Conservation (phyloP, 2,113 vertebrate genomes). For the Corythornis madagascariensis region DNA sequence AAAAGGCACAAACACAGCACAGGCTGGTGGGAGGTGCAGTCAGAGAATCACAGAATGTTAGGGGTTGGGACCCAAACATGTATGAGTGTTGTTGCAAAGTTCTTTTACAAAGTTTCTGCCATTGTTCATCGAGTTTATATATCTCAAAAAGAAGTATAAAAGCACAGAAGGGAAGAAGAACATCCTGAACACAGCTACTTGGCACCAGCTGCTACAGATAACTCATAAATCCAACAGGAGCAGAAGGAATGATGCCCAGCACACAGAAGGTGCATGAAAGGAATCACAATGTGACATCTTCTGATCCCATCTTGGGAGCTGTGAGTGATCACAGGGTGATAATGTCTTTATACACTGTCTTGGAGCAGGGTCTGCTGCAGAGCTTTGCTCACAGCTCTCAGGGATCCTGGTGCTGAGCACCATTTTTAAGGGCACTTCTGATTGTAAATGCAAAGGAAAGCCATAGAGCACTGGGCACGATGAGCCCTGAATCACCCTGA, state of each 20-base stretch:
- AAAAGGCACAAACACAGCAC: background rate
- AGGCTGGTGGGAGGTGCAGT: background rate
- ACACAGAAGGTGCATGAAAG: accelerated
- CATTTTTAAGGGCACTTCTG: background rate
- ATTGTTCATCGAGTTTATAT: background rate
- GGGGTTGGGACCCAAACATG: background rate
- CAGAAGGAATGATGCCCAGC: accelerated
- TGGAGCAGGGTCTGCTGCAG: background rate
- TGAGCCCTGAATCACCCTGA: background rate
- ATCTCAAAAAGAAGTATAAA: background rate
- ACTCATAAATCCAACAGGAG: background rate
- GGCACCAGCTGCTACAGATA: background rate
- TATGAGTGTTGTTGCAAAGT: background rate
- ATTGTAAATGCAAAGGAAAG: background rate
- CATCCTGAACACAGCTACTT: background rate
- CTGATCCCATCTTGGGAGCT: background rate
- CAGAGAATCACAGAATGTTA: no score
- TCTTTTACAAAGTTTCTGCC: background rate
- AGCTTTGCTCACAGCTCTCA: background rate
- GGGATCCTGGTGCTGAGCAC: background rate
- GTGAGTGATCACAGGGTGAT: background rate
- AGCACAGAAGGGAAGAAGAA: background rate
- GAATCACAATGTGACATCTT: accelerated
- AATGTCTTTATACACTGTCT: background rate
- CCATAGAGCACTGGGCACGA: background rate